A percentile compares a stretch with the other conserved stretches of the same genome.
These are phyloP conservation scores for Zapus hudsonius DNA, from an alignment of 2,113 vertebrate species.

Conservation along the genomic window DNA sequence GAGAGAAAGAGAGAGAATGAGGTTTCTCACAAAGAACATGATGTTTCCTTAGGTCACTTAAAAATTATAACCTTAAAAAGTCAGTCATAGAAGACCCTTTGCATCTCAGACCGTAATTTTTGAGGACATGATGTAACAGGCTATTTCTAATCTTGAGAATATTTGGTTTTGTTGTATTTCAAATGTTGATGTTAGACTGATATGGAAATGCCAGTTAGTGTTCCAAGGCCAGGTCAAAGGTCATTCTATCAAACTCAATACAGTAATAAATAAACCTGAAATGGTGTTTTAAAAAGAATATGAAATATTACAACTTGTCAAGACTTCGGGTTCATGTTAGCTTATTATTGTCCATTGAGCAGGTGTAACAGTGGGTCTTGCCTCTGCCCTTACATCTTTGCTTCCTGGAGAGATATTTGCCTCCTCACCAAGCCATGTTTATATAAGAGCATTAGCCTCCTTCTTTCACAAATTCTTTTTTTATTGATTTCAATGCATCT, in stretches of 20 bases:
- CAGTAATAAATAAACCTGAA: conserved; percentile 76
- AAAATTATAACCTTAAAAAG: conserved; percentile 42
- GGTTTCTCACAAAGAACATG: neutral
- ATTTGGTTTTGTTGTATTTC: conserved; percentile 61
- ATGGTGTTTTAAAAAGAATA: conserved; percentile 64
- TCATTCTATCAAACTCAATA: conserved; percentile 56
- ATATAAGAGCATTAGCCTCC: neutral
- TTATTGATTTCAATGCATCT: neutral
- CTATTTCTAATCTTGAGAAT: conserved; percentile 69
- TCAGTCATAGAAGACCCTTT: conserved; percentile 47
- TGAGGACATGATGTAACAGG: conserved; percentile 60
- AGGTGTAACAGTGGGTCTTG: neutral
- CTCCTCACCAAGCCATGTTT: neutral
- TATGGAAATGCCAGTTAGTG: conserved; percentile 55
- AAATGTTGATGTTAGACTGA: conserved; percentile 67
- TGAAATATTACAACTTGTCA: conserved; percentile 57
- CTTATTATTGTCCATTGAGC: conserved; percentile 40
- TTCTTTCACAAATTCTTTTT: neutral
- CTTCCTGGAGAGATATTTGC: neutral
- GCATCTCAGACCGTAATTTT: conserved; percentile 53
- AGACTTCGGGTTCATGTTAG: conserved; percentile 20
- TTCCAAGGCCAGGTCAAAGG: conserved; percentile 59
- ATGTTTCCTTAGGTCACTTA: neutral
- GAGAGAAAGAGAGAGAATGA: neutral
- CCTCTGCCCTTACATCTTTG: conserved; percentile 20